Evolutionary conservation across 2,113 vertebrate genomes (phyloP).

Genomic region (Entomyzon cyanotis): DNA sequence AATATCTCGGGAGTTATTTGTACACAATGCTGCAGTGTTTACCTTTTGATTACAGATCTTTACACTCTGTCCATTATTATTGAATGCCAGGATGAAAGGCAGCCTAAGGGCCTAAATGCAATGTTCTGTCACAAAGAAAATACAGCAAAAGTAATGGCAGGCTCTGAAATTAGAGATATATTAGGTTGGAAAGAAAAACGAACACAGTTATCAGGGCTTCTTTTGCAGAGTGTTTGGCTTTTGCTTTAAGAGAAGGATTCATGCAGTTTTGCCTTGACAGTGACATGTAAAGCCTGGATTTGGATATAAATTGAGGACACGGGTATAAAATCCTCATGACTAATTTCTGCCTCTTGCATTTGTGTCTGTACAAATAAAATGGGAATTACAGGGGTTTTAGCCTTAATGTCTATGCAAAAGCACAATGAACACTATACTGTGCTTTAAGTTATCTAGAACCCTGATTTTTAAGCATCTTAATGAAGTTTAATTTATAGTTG

Average conservation of each 20-base stretch:
- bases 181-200: neutral
- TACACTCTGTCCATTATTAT: conserved; percentile 59
- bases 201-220: neutral
- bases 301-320: neutral
- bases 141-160: conserved; percentile 37
- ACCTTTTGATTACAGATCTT: conserved; percentile 68
- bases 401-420: neutral
- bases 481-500: neutral
- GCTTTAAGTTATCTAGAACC: neutral
- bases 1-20: conserved; percentile 55
- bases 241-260: neutral
- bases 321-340: neutral
- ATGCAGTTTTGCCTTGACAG: neutral
- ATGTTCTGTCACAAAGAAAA: conserved; percentile 63
- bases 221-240: neutral
- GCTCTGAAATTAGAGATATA: neutral
- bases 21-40: conserved; percentile 42
- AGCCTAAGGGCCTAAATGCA: conserved; percentile 41
- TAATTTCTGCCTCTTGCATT: neutral
- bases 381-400: neutral
- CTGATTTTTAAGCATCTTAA: neutral
- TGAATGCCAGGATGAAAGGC: conserved; percentile 57
- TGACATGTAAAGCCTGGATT: neutral
- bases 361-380: neutral
- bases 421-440: neutral